Percentiles rank a stretch among this genome's conserved stretches.
Evolutionary conservation across 2,888 invertebrate genomes (phyloP).

Genomic region (Lasioglossum malachurum): DNA sequence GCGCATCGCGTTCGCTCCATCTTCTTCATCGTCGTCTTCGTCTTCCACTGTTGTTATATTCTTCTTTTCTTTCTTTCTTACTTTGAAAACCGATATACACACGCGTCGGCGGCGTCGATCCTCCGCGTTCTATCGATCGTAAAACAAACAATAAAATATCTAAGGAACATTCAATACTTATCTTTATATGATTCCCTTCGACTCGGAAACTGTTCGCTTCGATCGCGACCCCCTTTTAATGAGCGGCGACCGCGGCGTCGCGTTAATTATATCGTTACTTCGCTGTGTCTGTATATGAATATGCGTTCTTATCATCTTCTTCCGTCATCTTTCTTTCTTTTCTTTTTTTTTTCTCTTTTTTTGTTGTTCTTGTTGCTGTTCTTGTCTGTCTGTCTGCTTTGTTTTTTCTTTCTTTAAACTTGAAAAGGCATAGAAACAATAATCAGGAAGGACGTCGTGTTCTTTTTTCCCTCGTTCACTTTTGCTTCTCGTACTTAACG

Average conservation of each 20-base stretch:
- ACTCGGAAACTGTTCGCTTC: constrained; percentile 46
- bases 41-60: background rate
- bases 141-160: constrained; percentile 65
- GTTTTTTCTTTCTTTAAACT: constrained; percentile 27
- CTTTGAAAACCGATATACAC: constrained; percentile 48
- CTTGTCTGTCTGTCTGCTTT: background rate
- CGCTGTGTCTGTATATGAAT: constrained; percentile 57
- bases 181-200: constrained; percentile 58
- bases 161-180: constrained; percentile 70
- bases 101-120: constrained; percentile 44
- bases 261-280: constrained; percentile 57
- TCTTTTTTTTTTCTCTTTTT: background rate
- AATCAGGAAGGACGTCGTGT: constrained; percentile 76
- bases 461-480: constrained; percentile 11
- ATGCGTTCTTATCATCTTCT: constrained; percentile 21
- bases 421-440: constrained; percentile 77
- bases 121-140: constrained; percentile 43
- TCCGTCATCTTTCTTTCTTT: background rate
- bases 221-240: constrained; percentile 14
- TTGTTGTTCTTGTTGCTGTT: too few relatives aligned
- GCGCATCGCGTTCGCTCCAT: background rate
- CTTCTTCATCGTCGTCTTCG: background rate
- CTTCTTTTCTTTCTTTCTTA: constrained; percentile 9
- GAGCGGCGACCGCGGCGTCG: constrained; percentile 48
- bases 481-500: constrained; percentile 34